Evolutionary conservation across 2,113 vertebrate genomes (phyloP).

Genomic region (Gallinago media): DNA sequence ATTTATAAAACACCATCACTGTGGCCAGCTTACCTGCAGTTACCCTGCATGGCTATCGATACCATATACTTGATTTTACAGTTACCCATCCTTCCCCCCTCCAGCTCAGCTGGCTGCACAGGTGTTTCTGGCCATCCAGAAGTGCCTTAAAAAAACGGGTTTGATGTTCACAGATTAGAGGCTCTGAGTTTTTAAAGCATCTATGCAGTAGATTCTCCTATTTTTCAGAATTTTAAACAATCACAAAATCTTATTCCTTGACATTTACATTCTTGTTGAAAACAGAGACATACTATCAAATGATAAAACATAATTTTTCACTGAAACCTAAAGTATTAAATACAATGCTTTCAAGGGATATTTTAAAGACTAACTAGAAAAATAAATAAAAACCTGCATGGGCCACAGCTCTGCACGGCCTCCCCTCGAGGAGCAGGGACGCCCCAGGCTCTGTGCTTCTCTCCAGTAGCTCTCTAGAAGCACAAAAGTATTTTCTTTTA

Average conservation of each 20-base stretch:
- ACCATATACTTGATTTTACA: neutral
- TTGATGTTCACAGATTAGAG: neutral
- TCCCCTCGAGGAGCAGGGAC: neutral
- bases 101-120: neutral
- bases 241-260: neutral
- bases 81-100: neutral
- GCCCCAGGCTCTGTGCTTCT: neutral
- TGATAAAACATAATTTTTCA: neutral
- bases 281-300: neutral
- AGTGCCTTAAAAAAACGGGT: neutral
- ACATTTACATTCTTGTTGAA: neutral
- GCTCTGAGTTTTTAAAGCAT: neutral
- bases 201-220: neutral
- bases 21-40: neutral
- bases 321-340: neutral
- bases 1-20: neutral
- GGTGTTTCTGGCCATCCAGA: neutral
- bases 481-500: neutral
- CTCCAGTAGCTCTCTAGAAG: neutral
- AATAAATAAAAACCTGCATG: neutral
- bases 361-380: neutral
- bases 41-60: rapidly evolving
- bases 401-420: neutral
- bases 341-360: neutral
- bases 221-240: neutral